These are phyloP conservation scores for Todiramphus saurophagus DNA, from an alignment of 2,113 vertebrate species.

Conservation along the genomic window DNA sequence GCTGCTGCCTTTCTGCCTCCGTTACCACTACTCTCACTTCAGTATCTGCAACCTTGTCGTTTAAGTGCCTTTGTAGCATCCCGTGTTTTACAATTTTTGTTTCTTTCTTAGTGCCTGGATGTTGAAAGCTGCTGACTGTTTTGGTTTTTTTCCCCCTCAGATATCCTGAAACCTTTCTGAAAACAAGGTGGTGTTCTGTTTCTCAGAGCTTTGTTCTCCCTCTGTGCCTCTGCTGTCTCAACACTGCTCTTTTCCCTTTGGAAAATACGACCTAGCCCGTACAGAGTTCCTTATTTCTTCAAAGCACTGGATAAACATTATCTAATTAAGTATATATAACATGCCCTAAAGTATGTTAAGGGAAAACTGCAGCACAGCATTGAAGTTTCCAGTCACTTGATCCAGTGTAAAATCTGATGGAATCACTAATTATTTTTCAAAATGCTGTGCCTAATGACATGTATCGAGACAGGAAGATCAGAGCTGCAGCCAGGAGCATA, in stretches of 20 bases:
- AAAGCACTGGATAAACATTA: conserved; percentile 63
- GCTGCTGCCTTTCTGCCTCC: background rate
- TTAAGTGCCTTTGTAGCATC: background rate
- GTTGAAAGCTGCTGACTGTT: background rate
- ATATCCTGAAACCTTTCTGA: background rate
- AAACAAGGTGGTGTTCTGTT: background rate
- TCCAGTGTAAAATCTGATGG: conserved; percentile 44
- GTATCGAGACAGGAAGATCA: background rate
- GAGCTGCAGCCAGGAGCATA: background rate
- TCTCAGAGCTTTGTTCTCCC: background rate
- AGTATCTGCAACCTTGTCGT: background rate
- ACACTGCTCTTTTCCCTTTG: background rate
- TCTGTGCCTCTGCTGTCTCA: background rate
- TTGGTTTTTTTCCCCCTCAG: background rate
- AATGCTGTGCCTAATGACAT: conserved; percentile 30
- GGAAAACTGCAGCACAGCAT: background rate
- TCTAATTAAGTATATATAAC: conserved; percentile 63
- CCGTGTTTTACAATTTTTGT: background rate
- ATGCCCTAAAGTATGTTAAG: conserved; percentile 36
- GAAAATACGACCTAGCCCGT: background rate
- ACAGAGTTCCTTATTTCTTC: conserved; percentile 14
- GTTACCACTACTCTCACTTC: background rate
- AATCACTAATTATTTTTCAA: conserved; percentile 63
- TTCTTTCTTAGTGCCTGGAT: background rate
- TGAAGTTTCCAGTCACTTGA: conserved; percentile 48